Conservation (phyloP, 2,797 vertebrate genomes). For the Aphelocoma californica region DNA sequence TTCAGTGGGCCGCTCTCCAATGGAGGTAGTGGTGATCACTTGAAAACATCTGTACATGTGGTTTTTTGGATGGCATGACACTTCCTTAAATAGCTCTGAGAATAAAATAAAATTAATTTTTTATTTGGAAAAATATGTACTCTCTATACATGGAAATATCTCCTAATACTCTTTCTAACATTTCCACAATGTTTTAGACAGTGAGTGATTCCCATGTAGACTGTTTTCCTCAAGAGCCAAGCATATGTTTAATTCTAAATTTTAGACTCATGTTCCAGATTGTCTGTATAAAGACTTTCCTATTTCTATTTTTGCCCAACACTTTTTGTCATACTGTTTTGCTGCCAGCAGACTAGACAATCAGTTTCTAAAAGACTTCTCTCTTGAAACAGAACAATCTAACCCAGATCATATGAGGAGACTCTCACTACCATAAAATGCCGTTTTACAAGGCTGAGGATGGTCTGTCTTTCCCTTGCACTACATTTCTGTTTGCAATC, state of each 20-base stretch:
- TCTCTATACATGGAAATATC: neutral
- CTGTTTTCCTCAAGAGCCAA: conserved; percentile 1
- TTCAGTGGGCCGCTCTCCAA: neutral
- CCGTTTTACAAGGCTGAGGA: conserved; percentile 24
- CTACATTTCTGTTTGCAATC: conserved; percentile 15
- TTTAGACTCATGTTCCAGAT: neutral
- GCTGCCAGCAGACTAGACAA: conserved; percentile 23
- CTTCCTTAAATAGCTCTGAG: neutral
- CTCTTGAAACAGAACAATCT: conserved; percentile 1
- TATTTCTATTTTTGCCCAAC: conserved; percentile 10
- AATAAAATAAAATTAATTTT: neutral
- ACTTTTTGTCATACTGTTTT: neutral
- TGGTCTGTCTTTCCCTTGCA: neutral
- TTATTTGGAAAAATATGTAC: neutral
- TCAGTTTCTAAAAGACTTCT: neutral
- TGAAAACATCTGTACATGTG: neutral
- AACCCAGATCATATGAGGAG: neutral
- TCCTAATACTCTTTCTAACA: neutral
- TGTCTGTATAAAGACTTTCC: neutral
- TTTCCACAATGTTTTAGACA: neutral
- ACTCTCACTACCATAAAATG: neutral
- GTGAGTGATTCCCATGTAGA: neutral
- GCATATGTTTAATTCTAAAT: neutral
- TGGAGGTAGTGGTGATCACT: neutral
- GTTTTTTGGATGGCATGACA: neutral